phyloP scores from a whole-genome alignment of 2,888 invertebrate species.

The Apotomis betuletana region DNA sequence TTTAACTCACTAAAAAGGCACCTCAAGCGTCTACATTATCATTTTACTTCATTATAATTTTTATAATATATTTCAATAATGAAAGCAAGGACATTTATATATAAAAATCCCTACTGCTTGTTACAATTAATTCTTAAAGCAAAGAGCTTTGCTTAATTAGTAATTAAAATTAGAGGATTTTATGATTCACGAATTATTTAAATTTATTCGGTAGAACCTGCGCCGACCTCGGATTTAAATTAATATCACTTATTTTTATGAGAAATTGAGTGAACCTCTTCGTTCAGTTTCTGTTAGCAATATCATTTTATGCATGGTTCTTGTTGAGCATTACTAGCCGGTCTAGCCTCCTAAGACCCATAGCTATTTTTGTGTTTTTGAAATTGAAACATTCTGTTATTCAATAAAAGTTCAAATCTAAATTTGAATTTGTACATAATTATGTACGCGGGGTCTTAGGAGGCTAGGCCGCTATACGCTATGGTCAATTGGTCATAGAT shows the following conservation, averaged over 20 bases:
- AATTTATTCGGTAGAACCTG: conserved; percentile 54
- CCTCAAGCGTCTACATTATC: not conserved
- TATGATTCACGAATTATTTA: conserved; percentile 52
- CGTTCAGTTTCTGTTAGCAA: not conserved
- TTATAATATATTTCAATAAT: not conserved
- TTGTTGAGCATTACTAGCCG: too few species aligned
- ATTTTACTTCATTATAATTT: not conserved
- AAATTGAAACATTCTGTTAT: too few species aligned
- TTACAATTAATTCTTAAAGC: conserved; percentile 42
- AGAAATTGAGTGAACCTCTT: not conserved
- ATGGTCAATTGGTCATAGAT: too few species aligned
- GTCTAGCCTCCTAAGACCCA: too few species aligned
- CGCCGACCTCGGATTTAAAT: conserved; percentile 43
- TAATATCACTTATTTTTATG: conserved; percentile 42
- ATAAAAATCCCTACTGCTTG: conserved; percentile 31
- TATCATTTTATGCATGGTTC: too few species aligned
- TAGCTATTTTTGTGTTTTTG: too few species aligned
- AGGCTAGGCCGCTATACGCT: too few species aligned
- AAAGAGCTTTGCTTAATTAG: conserved; percentile 49
- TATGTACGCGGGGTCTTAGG: too few species aligned
- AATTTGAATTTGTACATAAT: too few species aligned
- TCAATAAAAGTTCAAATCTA: too few species aligned
- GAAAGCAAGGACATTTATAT: conserved; percentile 4
- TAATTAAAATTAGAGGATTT: conserved; percentile 53
- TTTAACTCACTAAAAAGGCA: not conserved